phyloP scores from a whole-genome alignment of 2,113 vertebrate species.

The Saguinus imperator region DNA sequence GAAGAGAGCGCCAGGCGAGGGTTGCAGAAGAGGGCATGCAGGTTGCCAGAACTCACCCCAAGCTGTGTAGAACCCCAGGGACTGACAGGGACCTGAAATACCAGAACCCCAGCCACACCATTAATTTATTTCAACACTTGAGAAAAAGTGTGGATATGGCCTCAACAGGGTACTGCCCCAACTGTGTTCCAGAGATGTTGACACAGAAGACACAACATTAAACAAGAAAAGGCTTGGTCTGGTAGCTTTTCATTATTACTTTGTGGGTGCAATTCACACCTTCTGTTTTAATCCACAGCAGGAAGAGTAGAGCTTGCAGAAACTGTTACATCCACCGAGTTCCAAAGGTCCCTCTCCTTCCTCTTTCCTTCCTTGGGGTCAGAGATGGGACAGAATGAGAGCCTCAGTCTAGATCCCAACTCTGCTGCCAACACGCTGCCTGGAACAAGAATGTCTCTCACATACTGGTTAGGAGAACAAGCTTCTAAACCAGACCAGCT shows the following conservation, averaged over 20 bases:
- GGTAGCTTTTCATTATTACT: not conserved
- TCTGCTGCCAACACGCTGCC: not conserved
- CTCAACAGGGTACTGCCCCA: not conserved
- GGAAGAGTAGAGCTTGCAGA: not conserved
- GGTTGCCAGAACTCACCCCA: accelerated
- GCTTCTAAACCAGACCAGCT: not conserved
- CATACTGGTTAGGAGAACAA: not conserved
- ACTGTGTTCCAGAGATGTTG: not conserved
- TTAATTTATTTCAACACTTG: not conserved
- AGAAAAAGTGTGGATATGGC: not conserved
- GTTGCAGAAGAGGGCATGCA: not conserved
- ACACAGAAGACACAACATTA: accelerated
- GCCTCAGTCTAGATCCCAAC: not conserved
- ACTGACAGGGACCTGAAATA: not conserved
- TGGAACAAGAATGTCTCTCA: not conserved
- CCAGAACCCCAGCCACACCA: not conserved
- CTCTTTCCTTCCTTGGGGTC: not conserved
- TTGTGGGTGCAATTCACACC: not conserved
- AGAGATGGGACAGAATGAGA: not conserved
- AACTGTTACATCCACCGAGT: not conserved
- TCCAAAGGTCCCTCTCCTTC: not conserved
- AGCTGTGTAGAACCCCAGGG: not conserved
- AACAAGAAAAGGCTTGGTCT: not conserved
- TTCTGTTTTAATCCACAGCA: not conserved
- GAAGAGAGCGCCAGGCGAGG: not conserved